Percentiles rank a stretch among this genome's conserved stretches.
phyloP scores from a whole-genome alignment of 2,113 vertebrate species.

The Anolis sagrei region DNA sequence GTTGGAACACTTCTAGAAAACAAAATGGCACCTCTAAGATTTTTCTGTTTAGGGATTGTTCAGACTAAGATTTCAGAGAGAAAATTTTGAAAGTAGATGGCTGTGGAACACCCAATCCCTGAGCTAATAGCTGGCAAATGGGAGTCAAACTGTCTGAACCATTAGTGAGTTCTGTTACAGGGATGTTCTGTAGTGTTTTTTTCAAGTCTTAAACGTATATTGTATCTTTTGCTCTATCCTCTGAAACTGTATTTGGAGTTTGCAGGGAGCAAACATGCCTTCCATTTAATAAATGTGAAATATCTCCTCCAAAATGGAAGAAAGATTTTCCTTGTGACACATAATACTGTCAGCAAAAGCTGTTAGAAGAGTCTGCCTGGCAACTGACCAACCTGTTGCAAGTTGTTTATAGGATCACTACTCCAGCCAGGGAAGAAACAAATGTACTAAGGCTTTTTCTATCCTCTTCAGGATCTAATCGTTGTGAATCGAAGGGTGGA shows the following conservation, averaged over 20 bases:
- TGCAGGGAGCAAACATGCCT: no score
- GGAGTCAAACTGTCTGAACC: not conserved
- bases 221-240: not conserved
- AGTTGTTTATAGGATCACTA: not conserved
- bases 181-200: not conserved
- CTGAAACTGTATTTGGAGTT: not conserved
- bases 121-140: no score
- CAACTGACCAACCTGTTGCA: not conserved
- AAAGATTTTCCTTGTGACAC: not conserved
- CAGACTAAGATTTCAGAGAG: not conserved
- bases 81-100: no score
- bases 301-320: not conserved
- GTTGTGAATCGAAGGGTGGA: accelerated
- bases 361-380: not conserved
- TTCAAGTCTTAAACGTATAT: no score
- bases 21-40: not conserved
- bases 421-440: not conserved
- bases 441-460: not conserved
- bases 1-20: not conserved
- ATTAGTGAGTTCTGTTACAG: not conserved
- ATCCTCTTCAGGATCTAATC: not conserved
- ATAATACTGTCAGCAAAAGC: not conserved
- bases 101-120: no score
- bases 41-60: not conserved
- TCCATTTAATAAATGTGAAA: not conserved